phyloP scores from a whole-genome alignment of 2,797 vertebrate genomes.

The Falco novaeseelandiae region DNA sequence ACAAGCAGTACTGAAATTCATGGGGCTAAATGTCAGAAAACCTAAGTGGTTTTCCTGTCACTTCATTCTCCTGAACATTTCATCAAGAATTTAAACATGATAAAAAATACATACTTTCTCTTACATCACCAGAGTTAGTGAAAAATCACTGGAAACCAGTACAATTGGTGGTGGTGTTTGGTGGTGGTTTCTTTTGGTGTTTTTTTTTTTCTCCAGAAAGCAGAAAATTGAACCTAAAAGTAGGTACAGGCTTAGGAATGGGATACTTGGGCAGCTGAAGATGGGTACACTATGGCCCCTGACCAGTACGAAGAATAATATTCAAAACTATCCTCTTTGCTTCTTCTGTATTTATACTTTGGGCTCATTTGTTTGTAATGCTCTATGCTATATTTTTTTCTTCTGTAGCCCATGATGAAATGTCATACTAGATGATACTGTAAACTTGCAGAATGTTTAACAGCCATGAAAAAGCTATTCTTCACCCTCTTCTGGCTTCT shows the following conservation, averaged over 20 bases:
- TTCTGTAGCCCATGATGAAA: slow-evolving; percentile 35
- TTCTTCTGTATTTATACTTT: background rate
- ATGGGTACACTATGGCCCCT: background rate
- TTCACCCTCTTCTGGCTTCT: slow-evolving; percentile 6
- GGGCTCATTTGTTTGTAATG: background rate
- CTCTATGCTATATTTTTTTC: background rate
- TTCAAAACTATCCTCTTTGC: background rate
- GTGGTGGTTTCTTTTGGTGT: background rate
- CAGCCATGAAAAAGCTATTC: slow-evolving; percentile 7
- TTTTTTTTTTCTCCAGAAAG: background rate
- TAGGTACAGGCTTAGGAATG: background rate
- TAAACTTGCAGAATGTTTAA: slow-evolving; percentile 53
- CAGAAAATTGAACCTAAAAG: background rate
- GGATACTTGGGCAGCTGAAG: background rate
- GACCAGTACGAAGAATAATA: background rate
- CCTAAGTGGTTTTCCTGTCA: background rate
- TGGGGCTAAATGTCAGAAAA: background rate
- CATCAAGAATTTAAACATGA: background rate
- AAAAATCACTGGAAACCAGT: background rate
- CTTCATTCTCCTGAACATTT: background rate
- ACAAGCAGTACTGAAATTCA: background rate
- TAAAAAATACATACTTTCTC: background rate
- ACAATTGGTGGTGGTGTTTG: no score
- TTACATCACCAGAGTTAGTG: background rate
- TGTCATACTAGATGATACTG: slow-evolving; percentile 11